A percentile compares a stretch with the other conserved stretches of the same genome.
phyloP scores from a whole-genome alignment of 2,797 vertebrate genomes.

The Chaunax sp. region DNA sequence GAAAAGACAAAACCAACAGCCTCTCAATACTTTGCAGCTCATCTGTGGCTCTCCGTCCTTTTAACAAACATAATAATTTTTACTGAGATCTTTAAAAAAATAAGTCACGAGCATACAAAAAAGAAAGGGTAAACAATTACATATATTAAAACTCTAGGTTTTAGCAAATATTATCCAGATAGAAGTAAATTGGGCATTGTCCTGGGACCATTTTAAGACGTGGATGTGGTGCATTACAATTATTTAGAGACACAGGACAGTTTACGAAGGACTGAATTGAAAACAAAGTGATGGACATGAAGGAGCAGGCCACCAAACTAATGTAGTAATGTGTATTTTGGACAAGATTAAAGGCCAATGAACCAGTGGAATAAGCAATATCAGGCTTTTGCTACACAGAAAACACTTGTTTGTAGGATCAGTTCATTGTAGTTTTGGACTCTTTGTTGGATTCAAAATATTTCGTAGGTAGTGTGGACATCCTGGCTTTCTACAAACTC shows the following conservation, averaged over 20 bases:
- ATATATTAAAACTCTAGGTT: neutral
- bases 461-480: neutral
- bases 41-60: neutral
- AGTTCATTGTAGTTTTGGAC: neutral
- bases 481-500: neutral
- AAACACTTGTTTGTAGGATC: neutral
- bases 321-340: neutral
- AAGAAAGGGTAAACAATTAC: neutral
- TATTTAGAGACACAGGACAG: neutral
- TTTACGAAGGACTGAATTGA: neutral
- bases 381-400: neutral
- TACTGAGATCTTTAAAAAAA: neutral
- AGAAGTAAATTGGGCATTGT: neutral
- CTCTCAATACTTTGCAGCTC: neutral
- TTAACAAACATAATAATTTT: neutral
- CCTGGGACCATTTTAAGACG: neutral
- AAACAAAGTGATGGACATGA: slow-evolving; percentile 4
- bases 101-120: neutral
- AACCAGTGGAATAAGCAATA: neutral
- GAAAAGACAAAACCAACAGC: neutral
- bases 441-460: neutral
- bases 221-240: neutral
- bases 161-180: neutral
- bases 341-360: neutral
- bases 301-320: neutral